Conservation (phyloP, 1,140 invertebrate genomes). For the Globodera rostochiensis region DNA sequence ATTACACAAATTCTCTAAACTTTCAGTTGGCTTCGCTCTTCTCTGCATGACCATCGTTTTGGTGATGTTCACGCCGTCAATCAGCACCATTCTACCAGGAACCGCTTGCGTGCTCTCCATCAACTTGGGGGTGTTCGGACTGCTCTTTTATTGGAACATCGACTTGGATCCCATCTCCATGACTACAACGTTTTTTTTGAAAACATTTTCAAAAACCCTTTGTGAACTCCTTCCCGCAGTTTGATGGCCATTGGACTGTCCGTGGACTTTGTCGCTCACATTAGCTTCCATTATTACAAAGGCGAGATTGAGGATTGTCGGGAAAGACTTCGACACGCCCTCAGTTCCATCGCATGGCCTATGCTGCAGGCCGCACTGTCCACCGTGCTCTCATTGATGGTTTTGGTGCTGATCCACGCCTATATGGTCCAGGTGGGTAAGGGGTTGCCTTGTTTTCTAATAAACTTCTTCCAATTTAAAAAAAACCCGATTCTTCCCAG, state of each 20-base stretch:
- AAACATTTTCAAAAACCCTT: background rate
- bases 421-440: slow-evolving; percentile 74
- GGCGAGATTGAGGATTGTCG: slow-evolving; percentile 70
- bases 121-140: slow-evolving; percentile 66
- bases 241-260: slow-evolving; percentile 69
- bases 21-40: slow-evolving; percentile 66
- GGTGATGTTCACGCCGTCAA: slow-evolving; percentile 67
- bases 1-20: background rate
- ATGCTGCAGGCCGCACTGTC: slow-evolving; percentile 92
- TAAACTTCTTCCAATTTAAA: slow-evolving; percentile 8
- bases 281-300: slow-evolving; percentile 70
- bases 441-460: slow-evolving; percentile 38
- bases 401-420: slow-evolving; percentile 83
- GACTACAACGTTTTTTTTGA: slow-evolving; percentile 57
- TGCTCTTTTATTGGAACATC: slow-evolving; percentile 66
- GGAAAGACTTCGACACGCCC: slow-evolving; percentile 80
- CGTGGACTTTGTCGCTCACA: slow-evolving; percentile 68
- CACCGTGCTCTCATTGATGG: slow-evolving; percentile 84
- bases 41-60: slow-evolving; percentile 67
- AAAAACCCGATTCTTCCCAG: slow-evolving; percentile 25
- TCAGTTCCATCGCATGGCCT: slow-evolving; percentile 86
- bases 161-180: slow-evolving; percentile 70
- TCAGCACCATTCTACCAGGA: slow-evolving; percentile 66
- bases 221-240: background rate
- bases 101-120: slow-evolving; percentile 66